phyloP scores from a whole-genome alignment of 2,797 vertebrate genomes.

The Tympanoctomys barrerae region DNA sequence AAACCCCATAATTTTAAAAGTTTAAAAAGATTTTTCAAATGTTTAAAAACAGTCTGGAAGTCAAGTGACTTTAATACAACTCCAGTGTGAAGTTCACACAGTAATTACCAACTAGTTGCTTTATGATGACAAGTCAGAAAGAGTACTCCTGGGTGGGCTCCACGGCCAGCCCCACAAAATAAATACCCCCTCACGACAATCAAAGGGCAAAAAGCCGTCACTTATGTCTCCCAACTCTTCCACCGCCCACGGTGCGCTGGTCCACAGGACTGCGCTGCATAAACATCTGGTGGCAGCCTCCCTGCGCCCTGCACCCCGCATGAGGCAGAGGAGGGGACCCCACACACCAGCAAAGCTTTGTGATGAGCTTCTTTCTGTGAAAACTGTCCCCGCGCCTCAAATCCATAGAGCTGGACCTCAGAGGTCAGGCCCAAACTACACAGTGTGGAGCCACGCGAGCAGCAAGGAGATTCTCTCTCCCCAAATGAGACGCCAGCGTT shows the following conservation, averaged over 20 bases:
- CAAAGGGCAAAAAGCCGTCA: conserved; percentile 35
- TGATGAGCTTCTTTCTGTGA: not conserved
- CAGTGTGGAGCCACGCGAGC: not conserved
- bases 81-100: not conserved
- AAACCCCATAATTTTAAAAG: not conserved
- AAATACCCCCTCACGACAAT: not conserved
- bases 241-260: not conserved
- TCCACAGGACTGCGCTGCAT: not conserved
- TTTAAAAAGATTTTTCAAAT: conserved; percentile 17
- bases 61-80: conserved; percentile 18
- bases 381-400: not conserved
- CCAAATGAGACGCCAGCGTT: not conserved
- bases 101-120: not conserved
- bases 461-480: not conserved
- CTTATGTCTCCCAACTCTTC: not conserved
- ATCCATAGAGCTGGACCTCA: not conserved
- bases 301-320: not conserved
- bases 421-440: not conserved
- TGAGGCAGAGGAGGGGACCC: not conserved
- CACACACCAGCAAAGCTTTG: not conserved
- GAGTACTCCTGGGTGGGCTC: not conserved
- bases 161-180: not conserved
- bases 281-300: not conserved
- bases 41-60: not conserved
- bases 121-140: not conserved